Percentiles rank a stretch among this genome's conserved stretches.
Conservation (phyloP, 1,140 invertebrate genomes). For the Orius insidiosus region DNA sequence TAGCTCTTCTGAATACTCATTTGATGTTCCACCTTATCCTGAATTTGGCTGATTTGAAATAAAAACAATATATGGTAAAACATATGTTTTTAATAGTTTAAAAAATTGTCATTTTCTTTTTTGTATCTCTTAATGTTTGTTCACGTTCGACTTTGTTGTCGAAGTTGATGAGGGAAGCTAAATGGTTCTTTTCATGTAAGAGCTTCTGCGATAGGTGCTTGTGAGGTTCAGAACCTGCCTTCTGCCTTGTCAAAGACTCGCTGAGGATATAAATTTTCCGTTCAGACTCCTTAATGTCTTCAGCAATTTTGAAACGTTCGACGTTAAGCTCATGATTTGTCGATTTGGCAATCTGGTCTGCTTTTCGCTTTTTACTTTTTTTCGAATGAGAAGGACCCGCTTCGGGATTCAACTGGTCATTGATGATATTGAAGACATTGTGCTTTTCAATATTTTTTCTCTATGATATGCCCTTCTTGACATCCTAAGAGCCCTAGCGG, state of each 20-base stretch:
- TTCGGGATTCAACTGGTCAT: conserved; percentile 28
- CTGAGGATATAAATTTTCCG: conserved; percentile 46
- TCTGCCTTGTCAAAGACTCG: conserved; percentile 40
- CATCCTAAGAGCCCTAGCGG: conserved; percentile 41
- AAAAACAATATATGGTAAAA: too few relatives aligned
- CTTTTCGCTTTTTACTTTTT: conserved; percentile 22
- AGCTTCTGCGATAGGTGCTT: conserved; percentile 41
- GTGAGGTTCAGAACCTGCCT: conserved; percentile 31
- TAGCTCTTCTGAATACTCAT: too few relatives aligned
- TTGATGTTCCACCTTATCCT: too few relatives aligned
- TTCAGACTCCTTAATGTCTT: conserved; percentile 49
- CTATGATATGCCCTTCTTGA: conserved; percentile 40
- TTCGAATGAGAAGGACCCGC: conserved; percentile 12
- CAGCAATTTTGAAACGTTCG: conserved; percentile 50
- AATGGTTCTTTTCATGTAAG: conserved; percentile 37
- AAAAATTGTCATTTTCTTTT: conserved; percentile 20
- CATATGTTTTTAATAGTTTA: conserved; percentile 4
- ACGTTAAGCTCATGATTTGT: conserved; percentile 51
- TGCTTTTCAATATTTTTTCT: conserved; percentile 35
- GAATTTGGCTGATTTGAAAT: too few relatives aligned
- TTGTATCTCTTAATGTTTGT: conserved; percentile 16
- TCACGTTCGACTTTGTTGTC: conserved; percentile 36
- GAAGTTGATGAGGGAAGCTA: conserved; percentile 36
- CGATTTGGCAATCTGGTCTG: conserved; percentile 32
- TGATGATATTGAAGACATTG: conserved; percentile 69